A percentile compares a stretch with the other conserved stretches of the same genome.
These are phyloP conservation scores for Cydia splendana DNA, from an alignment of 1,140 invertebrate genomes.

Conservation along the genomic window DNA sequence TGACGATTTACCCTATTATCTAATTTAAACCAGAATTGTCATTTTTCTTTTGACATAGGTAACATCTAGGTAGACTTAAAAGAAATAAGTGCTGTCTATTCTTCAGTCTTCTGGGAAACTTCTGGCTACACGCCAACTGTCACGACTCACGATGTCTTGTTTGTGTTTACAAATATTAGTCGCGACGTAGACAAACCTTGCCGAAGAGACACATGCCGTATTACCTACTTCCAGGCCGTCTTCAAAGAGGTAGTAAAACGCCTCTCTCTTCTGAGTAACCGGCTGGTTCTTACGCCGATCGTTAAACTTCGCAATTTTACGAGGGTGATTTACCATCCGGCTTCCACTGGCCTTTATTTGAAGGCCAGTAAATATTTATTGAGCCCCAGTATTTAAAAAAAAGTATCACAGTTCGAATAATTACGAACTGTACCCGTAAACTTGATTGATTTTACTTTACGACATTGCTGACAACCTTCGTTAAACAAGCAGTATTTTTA, in stretches of 20 bases:
- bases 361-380: conserved; percentile 30
- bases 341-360: conserved; percentile 24
- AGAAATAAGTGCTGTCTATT: background rate
- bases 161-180: conserved; percentile 18
- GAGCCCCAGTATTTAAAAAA: background rate
- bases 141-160: background rate
- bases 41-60: background rate
- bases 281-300: conserved; percentile 15
- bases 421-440: background rate
- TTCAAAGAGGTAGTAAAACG: conserved; percentile 26
- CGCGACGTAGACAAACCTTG: background rate
- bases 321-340: conserved; percentile 28
- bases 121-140: background rate
- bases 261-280: conserved; percentile 1
- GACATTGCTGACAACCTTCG: background rate
- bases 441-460: background rate
- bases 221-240: conserved; percentile 6
- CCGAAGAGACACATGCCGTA: conserved; percentile 35
- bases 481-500: conserved; percentile 12
- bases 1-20: too few species aligned
- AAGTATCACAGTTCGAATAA: background rate
- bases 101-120: background rate
- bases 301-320: conserved; percentile 31
- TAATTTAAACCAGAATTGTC: too few species aligned
- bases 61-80: background rate